phyloP scores from a whole-genome alignment of 2,888 invertebrate genomes.

The Tachina grossa region DNA sequence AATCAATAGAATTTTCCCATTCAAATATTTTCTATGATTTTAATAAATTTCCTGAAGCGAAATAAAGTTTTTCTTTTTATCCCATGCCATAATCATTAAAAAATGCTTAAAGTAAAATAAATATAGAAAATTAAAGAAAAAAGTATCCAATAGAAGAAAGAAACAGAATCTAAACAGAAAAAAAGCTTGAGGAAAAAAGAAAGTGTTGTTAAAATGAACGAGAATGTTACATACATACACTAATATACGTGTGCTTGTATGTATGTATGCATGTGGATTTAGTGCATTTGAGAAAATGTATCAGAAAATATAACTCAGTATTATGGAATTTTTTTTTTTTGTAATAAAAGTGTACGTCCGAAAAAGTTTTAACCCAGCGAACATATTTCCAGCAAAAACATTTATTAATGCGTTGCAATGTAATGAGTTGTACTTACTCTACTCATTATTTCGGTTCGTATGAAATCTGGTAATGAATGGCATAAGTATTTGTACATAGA shows the following conservation, averaged over 20 bases:
- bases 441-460: too few relatives aligned
- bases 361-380: conserved; percentile 41
- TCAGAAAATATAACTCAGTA: conserved; percentile 30
- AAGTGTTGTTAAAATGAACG: conserved; percentile 31
- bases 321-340: not conserved
- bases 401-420: too few relatives aligned
- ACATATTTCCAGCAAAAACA: not conserved
- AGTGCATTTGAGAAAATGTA: conserved; percentile 41
- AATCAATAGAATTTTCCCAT: not conserved
- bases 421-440: too few relatives aligned
- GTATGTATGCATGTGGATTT: not conserved
- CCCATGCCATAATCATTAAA: conserved; percentile 35
- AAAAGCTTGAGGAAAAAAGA: conserved; percentile 3
- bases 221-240: not conserved
- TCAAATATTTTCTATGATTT: conserved; percentile 13
- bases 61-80: not conserved
- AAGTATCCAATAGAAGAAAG: conserved; percentile 14
- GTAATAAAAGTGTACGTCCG: not conserved
- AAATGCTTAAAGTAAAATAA: conserved; percentile 50
- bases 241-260: too few relatives aligned
- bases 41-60: not conserved
- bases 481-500: too few relatives aligned
- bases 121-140: conserved; percentile 13
- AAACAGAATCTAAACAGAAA: conserved; percentile 19
- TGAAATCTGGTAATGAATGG: too few relatives aligned